Evolutionary conservation across 2,797 vertebrate species (phyloP), one percentile per base, ranked within the genome.

Genomic region (Taeniopygia guttata): DNA sequence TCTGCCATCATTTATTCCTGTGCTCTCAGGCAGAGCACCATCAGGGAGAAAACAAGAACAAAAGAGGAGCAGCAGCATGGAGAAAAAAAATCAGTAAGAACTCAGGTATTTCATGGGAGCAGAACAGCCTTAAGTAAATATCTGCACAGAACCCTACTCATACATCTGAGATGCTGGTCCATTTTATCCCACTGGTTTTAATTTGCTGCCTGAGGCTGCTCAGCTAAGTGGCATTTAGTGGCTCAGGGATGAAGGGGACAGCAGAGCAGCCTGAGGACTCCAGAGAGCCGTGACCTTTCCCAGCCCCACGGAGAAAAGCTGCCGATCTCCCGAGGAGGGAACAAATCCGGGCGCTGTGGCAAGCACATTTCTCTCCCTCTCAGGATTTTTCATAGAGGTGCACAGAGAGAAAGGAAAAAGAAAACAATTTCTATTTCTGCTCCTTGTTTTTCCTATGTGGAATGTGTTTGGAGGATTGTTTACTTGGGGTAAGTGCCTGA

Each of bases 261-360:
- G 82, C 60, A 62, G 49, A 8, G 54, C 30, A 5, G 85, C 85
- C 86, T n/a, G 55, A 48, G 40, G 91, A 23, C 86, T 66, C 59
- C 58, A 29, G 66, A 78, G 82, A 66, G 84, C 90, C 8, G 6
- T 89, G 94, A 95, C 93, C 95, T 95, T 96, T 95, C 69, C 74
- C 42, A 89, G 60, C 60, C 22, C 27, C n/a, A n/a, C 1, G 0
- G 14, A 72, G 27, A 23, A 83, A 94, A 90, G 58, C 72, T 54
- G 88, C 59, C 0, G 0, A 4, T 72, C 73, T 82, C 49, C 1
- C 1, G 0, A 32, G 2, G 0, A 74, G 51, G 0, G 11, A 84
- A 40, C 40, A 9, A 64, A 51, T 29, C 62, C 1, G 4, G 56
- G 67, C 0, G 2, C 94, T 2, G 0, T n/a, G n/a, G n/a, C n/a